Evolutionary conservation across 2,888 invertebrate species (phyloP), one percentile per base, ranked within the genome.

Genomic region (Limulus polyphemus): DNA sequence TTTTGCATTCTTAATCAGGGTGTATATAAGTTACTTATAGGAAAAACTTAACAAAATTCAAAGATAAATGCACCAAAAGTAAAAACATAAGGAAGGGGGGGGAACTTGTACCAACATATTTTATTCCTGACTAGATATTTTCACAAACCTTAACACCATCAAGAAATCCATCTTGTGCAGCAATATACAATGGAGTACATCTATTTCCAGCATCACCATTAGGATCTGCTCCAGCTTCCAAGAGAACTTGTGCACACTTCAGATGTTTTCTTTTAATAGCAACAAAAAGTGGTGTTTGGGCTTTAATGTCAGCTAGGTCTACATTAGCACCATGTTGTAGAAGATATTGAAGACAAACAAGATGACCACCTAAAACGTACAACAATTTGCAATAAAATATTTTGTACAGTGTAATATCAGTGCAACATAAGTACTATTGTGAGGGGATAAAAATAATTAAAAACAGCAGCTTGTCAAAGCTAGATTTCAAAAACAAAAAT

Each of bases 251-350:
- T 10, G 68, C 68, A 60, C 71, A 72, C 7, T 65, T 60, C n/a
- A 66, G 17, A 58, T 70, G 69, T n/a, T 68, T 61, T 57, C 70
- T 71, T 61, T 71, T 70, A 13, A 72, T 67, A 9, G 72, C 72
- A 12, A 72, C 69, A 60, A 70, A 71, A 32, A 73, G 63, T 0
- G 73, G 71, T 0, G 73, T 72, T 61, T 73, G 72, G n/a, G 69
- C 69, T 61, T 73, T 73, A 51, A 71, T 64, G 62, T 73, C 73
- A 47, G 64, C 55, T 3, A 62, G 60, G 55, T 72, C 68, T 11
- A 70, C 63, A 12, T 63, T 57, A 2, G 71, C 71, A 10, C 70
- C 71, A 50, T 65, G 56, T 10, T 67, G 55, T 10, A 72, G 55
- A 11, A 72, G 60, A 13, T 62, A 55, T 13, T 56, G 48, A 13